Evolutionary conservation across 2,888 invertebrate species (phyloP), one percentile per base, ranked within the genome.

Genomic region (Campoplex capitator): DNA sequence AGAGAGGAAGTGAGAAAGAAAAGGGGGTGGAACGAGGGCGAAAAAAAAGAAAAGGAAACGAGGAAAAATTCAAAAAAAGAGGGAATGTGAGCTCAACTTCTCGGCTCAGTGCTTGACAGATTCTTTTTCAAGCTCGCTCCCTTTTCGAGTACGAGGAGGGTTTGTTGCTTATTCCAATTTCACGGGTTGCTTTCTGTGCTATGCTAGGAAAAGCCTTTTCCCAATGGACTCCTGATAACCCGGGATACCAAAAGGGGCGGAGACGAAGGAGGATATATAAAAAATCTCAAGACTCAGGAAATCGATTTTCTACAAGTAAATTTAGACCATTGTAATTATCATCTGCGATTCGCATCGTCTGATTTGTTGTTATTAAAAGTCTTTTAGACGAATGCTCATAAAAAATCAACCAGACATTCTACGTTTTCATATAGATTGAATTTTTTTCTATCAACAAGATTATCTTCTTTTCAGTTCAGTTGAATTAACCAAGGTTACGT

Each of bases 111-210:
- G 78, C 83, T 85, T 86, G 89, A 89, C 89, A 84, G 88, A 86
- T 88, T 84, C 85, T 84, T 88, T 88, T 87, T 87, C 81, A 87
- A 83, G 83, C 67, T 74, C 82, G 70, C 79, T 28, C 78, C 56
- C 68, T 38, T 67, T 23, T 16, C 38, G 65, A 77, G 82, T 71
- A 65, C 13, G 71, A 77, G 76, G 76, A 79, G 67, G 74, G 86
- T 74, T 68, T 78, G 79, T 84, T 84, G 85, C 86, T 89, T 89
- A 88, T 89, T 89, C 83, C 89, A 89, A 87, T 89, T 89, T 88
- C 86, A 84, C 88, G 83, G 87, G 74, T 58, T 87, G 81, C 88
- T 85, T 81, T 86, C 86, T 85, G 82, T 86, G 77, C 82, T 84
- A 84, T 81, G 45, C 80, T 70, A 38, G 75, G 71, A 28, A 77